These are phyloP conservation scores for Arvicanthis niloticus DNA, from an alignment of 2,113 vertebrate species.

Conservation along the genomic window DNA sequence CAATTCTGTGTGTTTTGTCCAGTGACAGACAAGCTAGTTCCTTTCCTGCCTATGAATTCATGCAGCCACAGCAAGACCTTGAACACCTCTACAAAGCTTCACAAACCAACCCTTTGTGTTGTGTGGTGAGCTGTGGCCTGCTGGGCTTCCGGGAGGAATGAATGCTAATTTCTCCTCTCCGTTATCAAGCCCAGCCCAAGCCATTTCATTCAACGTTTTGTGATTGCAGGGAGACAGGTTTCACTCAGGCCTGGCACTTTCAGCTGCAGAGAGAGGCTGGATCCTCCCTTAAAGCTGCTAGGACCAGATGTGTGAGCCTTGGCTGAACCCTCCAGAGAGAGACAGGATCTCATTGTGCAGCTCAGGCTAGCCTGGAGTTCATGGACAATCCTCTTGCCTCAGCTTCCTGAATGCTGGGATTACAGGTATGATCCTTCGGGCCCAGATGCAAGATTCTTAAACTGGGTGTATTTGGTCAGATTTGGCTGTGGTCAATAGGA, in stretches of 20 bases:
- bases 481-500: neutral
- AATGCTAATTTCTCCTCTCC: neutral
- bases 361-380: neutral
- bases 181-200: slow-evolving; percentile 19
- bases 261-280: slow-evolving; percentile 26
- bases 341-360: neutral
- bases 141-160: neutral
- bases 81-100: neutral
- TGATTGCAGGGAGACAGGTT: slow-evolving; percentile 77
- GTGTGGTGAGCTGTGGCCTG: neutral
- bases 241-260: slow-evolving; percentile 62
- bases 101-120: neutral
- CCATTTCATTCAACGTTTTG: slow-evolving; percentile 76
- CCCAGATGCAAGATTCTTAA: neutral
- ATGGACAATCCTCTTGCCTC: neutral
- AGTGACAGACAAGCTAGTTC: neutral
- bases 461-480: neutral
- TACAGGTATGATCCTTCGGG: neutral
- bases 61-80: neutral
- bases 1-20: rapidly evolving
- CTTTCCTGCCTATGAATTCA: neutral
- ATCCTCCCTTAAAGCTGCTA: neutral
- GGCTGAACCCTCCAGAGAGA: neutral
- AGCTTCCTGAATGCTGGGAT: neutral
- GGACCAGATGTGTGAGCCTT: neutral